Base-by-base conservation (phyloP, 2,888 invertebrate species). In the Mactromeris polynyma region DNA sequence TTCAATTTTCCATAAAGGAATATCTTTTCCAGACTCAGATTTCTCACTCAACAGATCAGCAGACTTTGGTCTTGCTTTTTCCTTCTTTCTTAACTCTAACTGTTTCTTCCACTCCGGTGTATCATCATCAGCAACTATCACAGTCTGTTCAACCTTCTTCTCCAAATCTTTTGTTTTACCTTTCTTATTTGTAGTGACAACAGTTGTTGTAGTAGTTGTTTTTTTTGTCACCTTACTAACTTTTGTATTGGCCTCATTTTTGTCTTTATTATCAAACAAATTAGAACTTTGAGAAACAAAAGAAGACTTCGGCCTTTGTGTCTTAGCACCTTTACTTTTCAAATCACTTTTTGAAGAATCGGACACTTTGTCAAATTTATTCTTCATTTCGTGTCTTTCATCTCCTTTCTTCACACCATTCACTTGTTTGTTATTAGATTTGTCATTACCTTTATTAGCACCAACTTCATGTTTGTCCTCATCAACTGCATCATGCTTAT, bases 1-100 rank as follows among this genome's bases (percentile, higher is more conserved):
- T 81, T 96, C 96, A 83, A 93, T 88, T 89, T 96, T 95, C 96
- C 96, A 96, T 33, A 93, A 94, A 33, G 94, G 91, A 69, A 94
- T 91, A 33, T 87, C 81, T 73, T 33, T 33, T n/a, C 46, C 88
- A 64, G 81, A 51, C 36, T 84, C 86, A 36, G 81, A 81, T 69
- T 89, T 93, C 38, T 90, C 91, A 31, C 83, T 81, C 21, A 94
- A 80, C 21, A 94, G 31, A 80, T 93, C 92, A n/a, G 90, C 90
- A 36, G 94, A 92, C 86, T 94, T 94, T 80, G 93, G 93, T 83
- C 93, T 85, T 11, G 83, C 86, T 26, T 58, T 87, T 38, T 90
- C 90, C 51, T 82, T 83, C 88, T 90, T 91, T 58, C 81, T 89
- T 84, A 89, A 87, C 73, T 93, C 92, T 77, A 93, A 81, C 36